Evolutionary conservation across 1,140 invertebrate genomes (phyloP), one percentile per base, ranked within the genome.

Genomic region (Drosophila sproati): DNA sequence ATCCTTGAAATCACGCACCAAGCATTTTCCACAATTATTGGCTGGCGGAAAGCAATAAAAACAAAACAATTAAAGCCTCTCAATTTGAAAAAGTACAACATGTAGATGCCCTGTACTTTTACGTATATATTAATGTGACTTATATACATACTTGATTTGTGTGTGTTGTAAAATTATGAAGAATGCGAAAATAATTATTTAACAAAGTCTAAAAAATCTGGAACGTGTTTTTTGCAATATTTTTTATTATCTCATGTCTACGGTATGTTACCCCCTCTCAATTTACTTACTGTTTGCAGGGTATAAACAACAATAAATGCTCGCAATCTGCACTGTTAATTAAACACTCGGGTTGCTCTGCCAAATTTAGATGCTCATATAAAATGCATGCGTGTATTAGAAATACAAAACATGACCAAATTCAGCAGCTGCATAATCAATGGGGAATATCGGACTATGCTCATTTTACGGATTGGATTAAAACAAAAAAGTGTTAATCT

Each of bases 301-400:
- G 39, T n/a, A 43, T 32, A 32, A 45, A 32, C 28, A 45, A 59
- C 7, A 10, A 45, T 59, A 31, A 8, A n/a, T 59, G 12, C 20
- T 57, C 5, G 28, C 74, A 35, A 72, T 61, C 37, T 51, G 34
- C 34, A 67, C 70, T 73, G 57, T 70, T 85, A 78, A 85, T 85
- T 85, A 72, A 78, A 71, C 50, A 72, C 70, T 69, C 47, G 71
- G 83, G 59, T 76, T 76, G 72, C 50, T 55, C 39, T 70, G 59
- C 48, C 10, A 66, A 77, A 67, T 39, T 74, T 71, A 68, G 69
- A 37, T 56, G 57, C 51, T 66, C 66, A 68, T 75, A 47, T 48
- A 60, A 45, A 54, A 55, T 77, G 50, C 39, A 80, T 61, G 59
- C 66, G 20, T 45, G 67, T 39, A 45, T 67, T 61, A 76, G 71